Base-by-base conservation (phyloP, 2,888 invertebrate species). In the Gisinianus flammeolus region DNA sequence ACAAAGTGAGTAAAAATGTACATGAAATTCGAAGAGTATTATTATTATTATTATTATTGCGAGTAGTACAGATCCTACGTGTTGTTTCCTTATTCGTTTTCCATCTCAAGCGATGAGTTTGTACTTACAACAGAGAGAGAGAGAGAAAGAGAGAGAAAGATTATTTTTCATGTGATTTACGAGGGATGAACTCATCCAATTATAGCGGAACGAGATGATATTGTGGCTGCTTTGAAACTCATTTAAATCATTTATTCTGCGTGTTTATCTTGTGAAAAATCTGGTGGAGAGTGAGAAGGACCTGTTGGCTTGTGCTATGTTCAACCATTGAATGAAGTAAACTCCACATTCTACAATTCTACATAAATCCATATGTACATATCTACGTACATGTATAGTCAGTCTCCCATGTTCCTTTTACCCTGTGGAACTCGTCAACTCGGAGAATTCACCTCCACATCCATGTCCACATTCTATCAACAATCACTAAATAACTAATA, bases 181-280 rank as follows among this genome's bases (percentile, higher is more conserved):
- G 62, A 74, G 35, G n/a, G 26, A 71, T 71, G 52, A 71, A 71
- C 71, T 54, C 66, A 64, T 33, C 73, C 62, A 64, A 64, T 64
- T 64, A 74, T 64, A 64, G 24, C 26, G 28, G 62, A 62, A 28
- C 62, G 26, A 62, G 56, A 58, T 58, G 56, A 28, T 28, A 26
- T 28, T 62, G 62, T 24, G 22, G 54, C n/a, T 28, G 26, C 62
- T 62, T 62, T 62, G 28, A 62, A 62, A 62, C 62, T 62, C 62
- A 62, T 62, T 62, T 62, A 62, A 62, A 62, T 62, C 62, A 62
- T 62, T 62, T 62, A 62, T 28, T 62, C 62, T 26, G 8, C 62
- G 5, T 62, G 12, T 62, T 62, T 24, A 62, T 62, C 54, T 54
- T n/a, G n/a, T n/a, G n/a, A n/a, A n/a, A n/a, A n/a, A n/a, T n/a